These are phyloP conservation scores for Palythoa heliodiscus DNA, from an alignment of 92 coral and sea anemone species.

Conservation along the genomic window DNA sequence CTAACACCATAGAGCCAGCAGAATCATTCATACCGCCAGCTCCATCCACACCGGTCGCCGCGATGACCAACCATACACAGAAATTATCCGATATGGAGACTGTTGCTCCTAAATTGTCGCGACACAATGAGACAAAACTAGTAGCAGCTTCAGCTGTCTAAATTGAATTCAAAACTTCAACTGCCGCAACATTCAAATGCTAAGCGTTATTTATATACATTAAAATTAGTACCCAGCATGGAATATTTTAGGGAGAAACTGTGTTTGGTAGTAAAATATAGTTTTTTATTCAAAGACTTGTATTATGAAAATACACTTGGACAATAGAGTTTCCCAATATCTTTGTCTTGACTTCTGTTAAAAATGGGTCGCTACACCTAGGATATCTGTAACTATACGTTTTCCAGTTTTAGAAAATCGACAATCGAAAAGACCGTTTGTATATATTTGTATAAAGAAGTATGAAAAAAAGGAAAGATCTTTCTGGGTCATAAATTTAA, in stretches of 20 bases:
- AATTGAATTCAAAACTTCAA: background rate
- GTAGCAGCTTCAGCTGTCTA: constrained; percentile 74
- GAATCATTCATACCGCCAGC: constrained; percentile 74
- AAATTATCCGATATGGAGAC: constrained; percentile 77
- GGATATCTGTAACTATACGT: background rate
- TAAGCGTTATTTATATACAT: constrained; percentile 33
- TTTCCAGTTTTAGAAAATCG: constrained; percentile 6
- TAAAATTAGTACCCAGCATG: background rate
- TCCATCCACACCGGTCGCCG: constrained; percentile 68
- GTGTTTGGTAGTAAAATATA: background rate
- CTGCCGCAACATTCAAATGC: background rate
- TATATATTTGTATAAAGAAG: constrained; percentile 43
- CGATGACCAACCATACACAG: constrained; percentile 69
- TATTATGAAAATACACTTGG: constrained; percentile 16
- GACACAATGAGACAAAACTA: constrained; percentile 57
- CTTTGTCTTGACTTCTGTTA: background rate
- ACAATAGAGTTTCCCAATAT: background rate
- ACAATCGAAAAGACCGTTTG: constrained; percentile 25
- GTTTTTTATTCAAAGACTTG: constrained; percentile 16
- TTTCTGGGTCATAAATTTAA: constrained; percentile 23
- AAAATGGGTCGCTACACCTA: constrained; percentile 7
- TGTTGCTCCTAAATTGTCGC: constrained; percentile 57
- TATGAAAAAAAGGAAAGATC: constrained; percentile 1
- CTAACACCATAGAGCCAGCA: constrained; percentile 71
- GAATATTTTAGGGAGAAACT: constrained; percentile 32